Base-by-base conservation (phyloP, 2,888 invertebrate species). In the Drosophila mayaguana region DNA sequence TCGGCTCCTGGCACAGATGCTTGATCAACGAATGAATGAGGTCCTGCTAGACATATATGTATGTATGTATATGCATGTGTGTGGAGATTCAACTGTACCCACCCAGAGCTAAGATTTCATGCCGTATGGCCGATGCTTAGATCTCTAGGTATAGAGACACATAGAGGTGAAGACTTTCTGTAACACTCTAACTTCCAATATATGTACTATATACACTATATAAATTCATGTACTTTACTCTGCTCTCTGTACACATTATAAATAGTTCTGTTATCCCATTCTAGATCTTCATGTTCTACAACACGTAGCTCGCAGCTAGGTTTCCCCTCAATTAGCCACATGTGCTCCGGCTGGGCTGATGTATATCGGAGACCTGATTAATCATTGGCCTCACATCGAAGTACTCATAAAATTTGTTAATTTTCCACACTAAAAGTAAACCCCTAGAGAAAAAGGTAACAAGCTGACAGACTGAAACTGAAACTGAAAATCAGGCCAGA, bases 351-450 rank as follows among this genome's bases (percentile, higher is more conserved):
- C 32, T 2, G 7, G 12, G 18, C 12, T 40, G 54, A 36, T 54
- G 40, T 54, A 7, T 40, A 54, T 38, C 28, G 1, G 28, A n/a
- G 54, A 12, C 25, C 40, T 40, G 40, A 78, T 60, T 75, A 78
- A 78, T 74, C 62, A 65, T 69, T 76, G 60, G 25, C 50, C 71
- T 65, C 82, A 79, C 83, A 85, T 83, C 80, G 80, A 83, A 82
- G 72, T 56, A 68, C 72, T 57, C 63, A 72, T 85, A 63, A 89
- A 86, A 86, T 83, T 74, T 78, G 74, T 83, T 80, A 72, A 86
- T 83, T 80, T 78, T 83, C 70, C 60, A 65, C 71, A 61, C 54
- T 61, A 77, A 66, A 75, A 51, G 3, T 18, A 28, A 32, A 20
- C 34, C 36, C 36, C 16, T 46, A 64, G 45, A 50, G 62, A 43